Evolutionary conservation across 2,113 vertebrate genomes (phyloP).

Genomic region (Rhinichthys klamathensis): DNA sequence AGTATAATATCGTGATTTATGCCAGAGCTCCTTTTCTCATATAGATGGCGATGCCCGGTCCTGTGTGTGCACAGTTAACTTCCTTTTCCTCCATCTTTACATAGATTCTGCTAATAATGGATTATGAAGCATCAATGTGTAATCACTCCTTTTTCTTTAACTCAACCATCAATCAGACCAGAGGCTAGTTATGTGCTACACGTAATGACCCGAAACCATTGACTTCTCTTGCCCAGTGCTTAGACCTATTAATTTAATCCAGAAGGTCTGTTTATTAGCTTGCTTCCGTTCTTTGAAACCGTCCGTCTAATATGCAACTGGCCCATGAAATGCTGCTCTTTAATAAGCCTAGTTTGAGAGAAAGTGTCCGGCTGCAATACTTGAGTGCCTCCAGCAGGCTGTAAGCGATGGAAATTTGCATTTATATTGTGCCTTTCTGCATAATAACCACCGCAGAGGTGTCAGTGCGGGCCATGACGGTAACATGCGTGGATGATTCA

Average conservation of each 20-base stretch:
- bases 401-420: slow-evolving; percentile 66
- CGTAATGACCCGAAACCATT: slow-evolving; percentile 9
- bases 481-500: slow-evolving; percentile 57
- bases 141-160: slow-evolving; percentile 22
- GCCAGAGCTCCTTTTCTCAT: slow-evolving; percentile 53
- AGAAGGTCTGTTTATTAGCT: slow-evolving; percentile 53
- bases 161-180: slow-evolving; percentile 57
- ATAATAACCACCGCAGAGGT: slow-evolving; percentile 50
- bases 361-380: slow-evolving; percentile 46
- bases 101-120: slow-evolving; percentile 44
- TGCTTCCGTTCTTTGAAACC: slow-evolving; percentile 9
- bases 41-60: slow-evolving; percentile 61
- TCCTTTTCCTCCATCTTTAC: slow-evolving; percentile 7
- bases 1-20: slow-evolving; percentile 29
- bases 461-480: slow-evolving; percentile 45
- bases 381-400: slow-evolving; percentile 50
- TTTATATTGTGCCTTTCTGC: slow-evolving; percentile 66
- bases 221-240: background rate
- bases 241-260: slow-evolving; percentile 45
- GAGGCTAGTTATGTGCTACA: background rate
- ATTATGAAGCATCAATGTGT: slow-evolving; percentile 47
- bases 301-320: slow-evolving; percentile 41
- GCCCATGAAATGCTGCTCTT: slow-evolving; percentile 51
- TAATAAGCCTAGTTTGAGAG: slow-evolving; percentile 55
- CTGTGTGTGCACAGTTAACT: slow-evolving; percentile 58